Base-by-base conservation (phyloP, 2,113 vertebrate species). In the Amphiprion ocellaris region DNA sequence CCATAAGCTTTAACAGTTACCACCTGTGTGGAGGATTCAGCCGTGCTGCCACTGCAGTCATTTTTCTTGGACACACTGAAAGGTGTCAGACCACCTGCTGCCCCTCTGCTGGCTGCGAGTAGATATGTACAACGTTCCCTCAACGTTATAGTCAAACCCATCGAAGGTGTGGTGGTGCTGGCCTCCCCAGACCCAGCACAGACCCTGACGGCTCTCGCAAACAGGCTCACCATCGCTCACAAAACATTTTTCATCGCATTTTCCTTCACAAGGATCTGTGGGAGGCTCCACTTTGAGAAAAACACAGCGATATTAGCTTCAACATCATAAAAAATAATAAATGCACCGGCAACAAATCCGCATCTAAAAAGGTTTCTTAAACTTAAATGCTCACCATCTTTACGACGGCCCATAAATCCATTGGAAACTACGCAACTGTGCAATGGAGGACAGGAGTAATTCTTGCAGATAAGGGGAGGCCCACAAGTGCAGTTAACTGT, bases 61-160 rank as follows among this genome's bases (percentile, higher is more conserved):
- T 95, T 95, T 82, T 96, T 95, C 55, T 95, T 90, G 37, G 92
- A 16, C 2, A 97, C 89, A 0, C 84, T 78, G 67, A 97, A 97
- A 17, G 92, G 87, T 0, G 66, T 58, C 0, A 94, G 39, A 0
- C 46, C 44, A 0, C 2, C 11, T 0, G 72, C 30, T 0, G 58
- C 1, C 4, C 79, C 67, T 63, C 24, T 66, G 46, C 54, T 83
- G 60, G 33, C 65, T 52, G 37, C 86, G 3, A 95, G 33, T n/a
- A 82, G 64, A 19, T 91, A 92, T 15, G 85, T 87, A 21, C 89
- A 92, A 63, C 21, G 81, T 92, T 7, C 89, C 85, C 63, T 86
- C 62, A 64, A 92, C 85, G 53, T 87, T 68, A 21, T 78, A 90
- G 12, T 39, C 41, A 1, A 23, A 37, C 0, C 82, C 82, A 52